phyloP scores from a whole-genome alignment of 2,888 invertebrate genomes.

The Phymatocera aterrima region DNA sequence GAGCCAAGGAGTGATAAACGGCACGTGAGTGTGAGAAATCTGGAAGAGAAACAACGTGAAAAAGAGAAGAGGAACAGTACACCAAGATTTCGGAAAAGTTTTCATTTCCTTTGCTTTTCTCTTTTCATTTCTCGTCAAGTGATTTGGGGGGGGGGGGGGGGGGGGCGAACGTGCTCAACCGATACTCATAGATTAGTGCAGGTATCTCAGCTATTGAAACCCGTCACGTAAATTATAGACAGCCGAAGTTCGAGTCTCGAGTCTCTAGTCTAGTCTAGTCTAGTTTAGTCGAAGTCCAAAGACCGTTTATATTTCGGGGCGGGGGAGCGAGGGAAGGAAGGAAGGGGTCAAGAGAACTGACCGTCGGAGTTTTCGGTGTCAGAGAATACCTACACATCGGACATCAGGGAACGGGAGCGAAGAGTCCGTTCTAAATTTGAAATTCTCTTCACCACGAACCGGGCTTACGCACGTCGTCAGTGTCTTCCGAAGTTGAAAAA shows the following conservation, averaged over 20 bases:
- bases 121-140: too few species aligned
- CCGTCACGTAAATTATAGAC: background rate
- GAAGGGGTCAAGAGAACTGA: background rate
- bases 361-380: background rate
- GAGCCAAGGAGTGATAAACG: constrained; percentile 11
- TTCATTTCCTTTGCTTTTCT: too few species aligned
- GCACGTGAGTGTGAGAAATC: background rate
- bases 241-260: background rate
- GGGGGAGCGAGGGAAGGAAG: too few species aligned
- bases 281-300: too few species aligned
- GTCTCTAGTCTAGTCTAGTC: too few species aligned
- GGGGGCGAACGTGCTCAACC: too few species aligned
- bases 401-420: background rate
- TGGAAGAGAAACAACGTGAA: background rate
- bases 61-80: too few species aligned
- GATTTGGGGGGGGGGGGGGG: too few species aligned
- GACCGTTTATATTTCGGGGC: background rate
- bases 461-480: constrained; percentile 37
- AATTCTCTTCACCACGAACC: constrained; percentile 3
- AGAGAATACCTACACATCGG: constrained; percentile 5
- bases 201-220: background rate
- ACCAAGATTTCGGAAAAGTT: too few species aligned
- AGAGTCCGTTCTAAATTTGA: constrained; percentile 43
- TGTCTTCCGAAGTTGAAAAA: constrained; percentile 30
- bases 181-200: background rate